These are phyloP conservation scores for Cydia fagiglandana DNA, from an alignment of 1,140 invertebrate species.

Conservation along the genomic window DNA sequence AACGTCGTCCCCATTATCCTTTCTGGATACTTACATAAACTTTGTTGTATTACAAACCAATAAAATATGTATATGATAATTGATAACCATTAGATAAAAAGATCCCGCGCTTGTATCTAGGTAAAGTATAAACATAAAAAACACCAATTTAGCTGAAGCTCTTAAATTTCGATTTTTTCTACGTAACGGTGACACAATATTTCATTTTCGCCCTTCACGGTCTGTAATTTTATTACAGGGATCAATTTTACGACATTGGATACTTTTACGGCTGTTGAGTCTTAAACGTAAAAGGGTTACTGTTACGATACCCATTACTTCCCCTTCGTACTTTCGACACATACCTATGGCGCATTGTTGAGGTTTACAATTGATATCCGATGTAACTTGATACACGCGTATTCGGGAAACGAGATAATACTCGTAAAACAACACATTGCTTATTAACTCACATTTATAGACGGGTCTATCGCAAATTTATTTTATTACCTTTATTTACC, in stretches of 20 bases:
- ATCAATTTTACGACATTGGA: slow-evolving; percentile 63
- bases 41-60: too few relatives aligned
- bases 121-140: slow-evolving; percentile 33
- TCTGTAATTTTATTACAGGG: slow-evolving; percentile 59
- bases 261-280: slow-evolving; percentile 60
- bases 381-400: not conserved
- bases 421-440: too few relatives aligned
- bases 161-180: slow-evolving; percentile 49
- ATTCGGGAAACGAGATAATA: too few relatives aligned
- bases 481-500: too few relatives aligned
- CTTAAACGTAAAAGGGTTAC: slow-evolving; percentile 59
- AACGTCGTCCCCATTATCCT: too few relatives aligned
- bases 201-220: slow-evolving; percentile 58
- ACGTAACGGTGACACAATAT: slow-evolving; percentile 47
- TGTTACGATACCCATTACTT: slow-evolving; percentile 46
- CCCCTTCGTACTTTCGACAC: slow-evolving; percentile 46
- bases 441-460: too few relatives aligned
- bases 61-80: too few relatives aligned
- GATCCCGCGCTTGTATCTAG: not conserved
- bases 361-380: slow-evolving; percentile 45
- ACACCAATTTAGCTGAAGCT: slow-evolving; percentile 40
- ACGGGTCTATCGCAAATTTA: too few relatives aligned
- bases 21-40: too few relatives aligned
- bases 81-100: not conserved
- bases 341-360: slow-evolving; percentile 43